Percentiles rank a stretch among this genome's conserved stretches.
These are phyloP conservation scores for Falco peregrinus DNA, from an alignment of 2,797 vertebrate genomes.

Conservation along the genomic window DNA sequence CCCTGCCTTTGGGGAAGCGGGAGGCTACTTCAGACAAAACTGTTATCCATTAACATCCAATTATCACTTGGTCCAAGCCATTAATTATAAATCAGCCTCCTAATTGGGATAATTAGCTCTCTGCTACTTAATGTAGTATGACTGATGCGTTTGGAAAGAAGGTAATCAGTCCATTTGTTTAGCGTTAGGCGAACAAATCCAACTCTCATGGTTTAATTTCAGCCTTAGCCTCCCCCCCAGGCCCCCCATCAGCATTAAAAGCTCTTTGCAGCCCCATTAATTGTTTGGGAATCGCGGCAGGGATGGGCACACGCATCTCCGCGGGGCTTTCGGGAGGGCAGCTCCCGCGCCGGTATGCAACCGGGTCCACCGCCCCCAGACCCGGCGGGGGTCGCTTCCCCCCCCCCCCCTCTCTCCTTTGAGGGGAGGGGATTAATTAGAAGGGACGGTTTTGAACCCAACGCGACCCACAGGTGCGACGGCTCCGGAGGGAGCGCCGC, in stretches of 20 bases:
- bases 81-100: constrained; percentile 96
- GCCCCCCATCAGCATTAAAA: constrained; percentile 44
- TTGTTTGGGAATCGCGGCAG: constrained; percentile 37
- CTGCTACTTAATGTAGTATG: constrained; percentile 89
- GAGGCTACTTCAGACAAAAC: constrained; percentile 80
- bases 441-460: neutral
- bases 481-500: neutral
- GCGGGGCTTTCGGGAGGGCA: neutral
- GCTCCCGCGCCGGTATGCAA: neutral
- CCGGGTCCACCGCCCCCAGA: neutral
- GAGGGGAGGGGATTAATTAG: neutral
- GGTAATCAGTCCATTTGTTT: constrained; percentile 80
- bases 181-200: constrained; percentile 81
- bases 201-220: constrained; percentile 74
- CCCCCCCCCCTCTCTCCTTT: too few species aligned
- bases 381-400: neutral
- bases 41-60: constrained; percentile 99
- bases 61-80: constrained; percentile 90
- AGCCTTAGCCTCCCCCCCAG: neutral
- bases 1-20: constrained; percentile 54
- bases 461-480: neutral
- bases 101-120: constrained; percentile 98
- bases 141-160: constrained; percentile 86
- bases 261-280: constrained; percentile 56
- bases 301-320: constrained; percentile 1